Base-by-base conservation (phyloP, 2,797 vertebrate species). In the Catharus ustulatus region DNA sequence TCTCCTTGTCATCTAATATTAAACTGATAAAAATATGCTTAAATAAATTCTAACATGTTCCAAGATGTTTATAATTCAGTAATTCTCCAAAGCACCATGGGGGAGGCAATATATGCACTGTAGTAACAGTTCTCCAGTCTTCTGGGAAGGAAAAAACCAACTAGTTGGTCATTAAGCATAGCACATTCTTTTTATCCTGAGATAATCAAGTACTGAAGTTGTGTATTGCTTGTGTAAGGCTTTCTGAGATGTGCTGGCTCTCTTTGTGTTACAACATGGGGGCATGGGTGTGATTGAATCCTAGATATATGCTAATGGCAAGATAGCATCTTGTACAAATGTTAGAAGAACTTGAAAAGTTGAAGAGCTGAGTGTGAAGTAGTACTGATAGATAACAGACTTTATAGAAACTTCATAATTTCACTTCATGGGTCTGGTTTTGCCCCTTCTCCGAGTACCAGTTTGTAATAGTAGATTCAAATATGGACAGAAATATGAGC, bases 81-180 rank as follows among this genome's bases (percentile, higher is more conserved):
- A 74, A 22, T 85, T 87, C 68, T 66, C 54, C 5, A 14, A 29
- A 78, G 46, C 76, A 40, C 51, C 59, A 51, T 14, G 54, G 79
- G 46, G 81, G 90, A 97, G 94, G 80, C 85, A 88, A 54, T 38
- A 93, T 45, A 83, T 90, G 11, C 46, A 80, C 52, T 69, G 24
- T 51, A 64, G 52, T 87, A 81, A 40, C 40, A 40, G 30, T 40
- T 81, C 19, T 79, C 20, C 36, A 66, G 54, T 14, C 34, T 22
- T 90, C 58, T 61, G 40, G 21, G 51, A 76, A 57, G n/a, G 6
- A 19, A 46, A 54, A 46, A 19, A 5, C 0, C 15, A 51, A 6
- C 36, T 42, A 22, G 23, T 48, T 81, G 58, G 57, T 77, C 80
- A 83, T 42, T 72, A 64, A 32, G 32, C 18, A 4, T 9, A 72